phyloP scores from a whole-genome alignment of 2,888 invertebrate genomes.

The Catocala sponsa region DNA sequence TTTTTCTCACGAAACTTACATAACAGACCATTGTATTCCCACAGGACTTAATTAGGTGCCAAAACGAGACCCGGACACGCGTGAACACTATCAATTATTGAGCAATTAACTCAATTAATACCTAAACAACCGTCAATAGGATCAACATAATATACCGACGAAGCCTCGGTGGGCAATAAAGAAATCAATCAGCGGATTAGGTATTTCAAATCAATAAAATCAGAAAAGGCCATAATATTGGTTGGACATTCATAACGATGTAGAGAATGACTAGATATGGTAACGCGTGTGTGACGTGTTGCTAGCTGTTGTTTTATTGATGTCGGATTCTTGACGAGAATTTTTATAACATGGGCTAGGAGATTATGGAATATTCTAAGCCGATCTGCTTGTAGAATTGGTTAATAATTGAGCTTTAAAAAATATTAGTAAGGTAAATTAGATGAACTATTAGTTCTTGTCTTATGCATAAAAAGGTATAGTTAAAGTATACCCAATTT shows the following conservation, averaged over 20 bases:
- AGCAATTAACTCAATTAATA: conserved; percentile 83
- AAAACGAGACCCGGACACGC: conserved; percentile 79
- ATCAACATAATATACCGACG: conserved; percentile 74
- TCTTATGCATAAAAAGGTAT: no score
- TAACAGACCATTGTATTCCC: conserved; percentile 67
- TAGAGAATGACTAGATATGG: conserved; percentile 60
- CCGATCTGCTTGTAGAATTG: no score
- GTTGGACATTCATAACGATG: conserved; percentile 61
- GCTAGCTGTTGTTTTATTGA: not conserved
- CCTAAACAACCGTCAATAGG: conserved; percentile 79
- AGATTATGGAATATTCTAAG: no score
- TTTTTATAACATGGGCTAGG: not conserved
- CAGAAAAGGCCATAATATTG: conserved; percentile 78
- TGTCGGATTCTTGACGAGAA: not conserved
- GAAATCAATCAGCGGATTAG: conserved; percentile 87
- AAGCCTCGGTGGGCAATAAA: conserved; percentile 81
- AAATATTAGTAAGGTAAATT: no score
- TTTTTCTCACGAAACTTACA: conserved; percentile 53
- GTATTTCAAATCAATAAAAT: conserved; percentile 88
- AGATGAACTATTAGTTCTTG: no score
- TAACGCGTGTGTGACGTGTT: not conserved
- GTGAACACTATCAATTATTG: conserved; percentile 80
- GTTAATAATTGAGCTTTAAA: no score
- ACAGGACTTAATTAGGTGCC: conserved; percentile 83
- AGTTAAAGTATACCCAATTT: no score